Percentiles rank a stretch among this genome's conserved stretches.
Evolutionary conservation across 2,113 vertebrate genomes (phyloP).

Genomic region (Catagonus wagneri): DNA sequence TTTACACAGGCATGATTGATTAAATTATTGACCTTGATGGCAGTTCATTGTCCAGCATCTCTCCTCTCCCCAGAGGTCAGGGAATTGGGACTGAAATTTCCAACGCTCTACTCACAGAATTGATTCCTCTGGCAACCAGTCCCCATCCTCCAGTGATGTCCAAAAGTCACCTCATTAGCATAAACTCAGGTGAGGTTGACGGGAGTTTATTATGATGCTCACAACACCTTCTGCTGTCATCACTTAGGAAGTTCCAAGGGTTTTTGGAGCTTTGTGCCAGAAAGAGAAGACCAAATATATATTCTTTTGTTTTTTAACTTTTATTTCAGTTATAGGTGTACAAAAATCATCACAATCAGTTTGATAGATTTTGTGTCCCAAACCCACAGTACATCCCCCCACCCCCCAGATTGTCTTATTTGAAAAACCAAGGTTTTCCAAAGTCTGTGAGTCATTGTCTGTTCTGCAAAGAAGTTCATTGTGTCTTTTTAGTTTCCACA

Average conservation of each 20-base stretch:
- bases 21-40: neutral
- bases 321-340: too few species aligned
- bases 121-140: too few species aligned
- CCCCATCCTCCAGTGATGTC: neutral
- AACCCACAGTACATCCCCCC: too few species aligned
- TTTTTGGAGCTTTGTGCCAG: neutral
- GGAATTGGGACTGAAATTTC: neutral
- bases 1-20: neutral
- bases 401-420: too few species aligned
- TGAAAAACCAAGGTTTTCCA: too few species aligned
- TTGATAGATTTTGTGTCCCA: too few species aligned
- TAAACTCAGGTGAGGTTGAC: neutral
- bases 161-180: neutral
- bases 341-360: too few species aligned
- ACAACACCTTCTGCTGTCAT: neutral
- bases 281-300: neutral
- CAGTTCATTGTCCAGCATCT: neutral
- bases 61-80: neutral
- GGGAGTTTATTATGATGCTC: neutral
- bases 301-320: too few species aligned
- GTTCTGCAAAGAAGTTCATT: too few species aligned
- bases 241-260: neutral
- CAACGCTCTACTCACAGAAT: neutral
- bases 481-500: too few species aligned
- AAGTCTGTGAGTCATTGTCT: too few species aligned